These are phyloP conservation scores for Conomelus anceps DNA, from an alignment of 2,888 invertebrate genomes.

Conservation along the genomic window DNA sequence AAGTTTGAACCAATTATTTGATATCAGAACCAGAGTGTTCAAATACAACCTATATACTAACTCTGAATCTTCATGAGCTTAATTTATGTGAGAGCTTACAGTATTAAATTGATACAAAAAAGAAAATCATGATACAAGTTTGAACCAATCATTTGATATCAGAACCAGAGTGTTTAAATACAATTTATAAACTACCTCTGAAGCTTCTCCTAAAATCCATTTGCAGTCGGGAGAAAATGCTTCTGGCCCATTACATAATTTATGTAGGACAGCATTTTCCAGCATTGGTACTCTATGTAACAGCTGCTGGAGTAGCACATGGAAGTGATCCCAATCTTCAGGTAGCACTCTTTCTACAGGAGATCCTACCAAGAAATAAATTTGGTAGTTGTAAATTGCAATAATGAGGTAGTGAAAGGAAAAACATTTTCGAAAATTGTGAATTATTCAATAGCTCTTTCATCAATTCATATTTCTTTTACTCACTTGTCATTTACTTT, in stretches of 20 bases:
- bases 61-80: constrained; percentile 91
- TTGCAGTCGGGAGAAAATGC: constrained; percentile 95
- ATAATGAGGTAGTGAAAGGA: no score
- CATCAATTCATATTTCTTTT: no score
- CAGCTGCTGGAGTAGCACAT: constrained; percentile 76
- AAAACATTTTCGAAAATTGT: no score
- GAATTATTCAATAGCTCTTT: no score
- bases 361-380: constrained; percentile 31
- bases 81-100: no score
- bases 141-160: not conserved
- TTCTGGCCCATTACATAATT: constrained; percentile 83
- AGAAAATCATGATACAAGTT: not conserved
- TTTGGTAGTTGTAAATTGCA: no score
- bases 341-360: constrained; percentile 56
- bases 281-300: constrained; percentile 76
- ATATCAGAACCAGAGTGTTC: not conserved
- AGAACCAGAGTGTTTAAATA: not conserved
- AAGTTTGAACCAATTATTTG: not conserved
- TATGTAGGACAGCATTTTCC: constrained; percentile 65
- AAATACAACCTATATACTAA: constrained; percentile 43
- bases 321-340: constrained; percentile 97
- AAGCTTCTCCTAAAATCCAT: constrained; percentile 90
- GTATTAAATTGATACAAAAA: not conserved
- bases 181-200: constrained; percentile 59
- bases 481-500: no score